Base-by-base conservation (phyloP, 2,888 invertebrate species). In the Tachina grossa region DNA sequence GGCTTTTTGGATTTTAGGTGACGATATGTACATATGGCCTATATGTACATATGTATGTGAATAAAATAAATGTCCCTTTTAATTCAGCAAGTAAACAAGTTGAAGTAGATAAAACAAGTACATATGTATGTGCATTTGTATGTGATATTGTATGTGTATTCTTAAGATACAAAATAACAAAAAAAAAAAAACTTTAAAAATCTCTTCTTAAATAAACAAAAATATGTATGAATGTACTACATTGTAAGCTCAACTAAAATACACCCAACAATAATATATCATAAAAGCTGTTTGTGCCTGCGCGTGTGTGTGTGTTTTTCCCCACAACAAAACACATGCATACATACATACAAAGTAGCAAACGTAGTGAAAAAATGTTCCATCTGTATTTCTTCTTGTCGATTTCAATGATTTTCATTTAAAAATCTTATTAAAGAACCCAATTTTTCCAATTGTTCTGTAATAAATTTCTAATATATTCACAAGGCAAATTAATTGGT, bases 371-470 rank as follows among this genome's bases (percentile, higher is more conserved):
- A 51, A 81, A 65, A 77, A 75, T 19, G 14, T 53, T 19, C 80
- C 85, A 85, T 82, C 85, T 85, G 85, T 55, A 68, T 55, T 72
- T 57, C 63, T 74, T 69, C 45, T 47, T 41, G 31, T 74, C 16
- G 68, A 68, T 85, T 85, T 74, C 39, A 57, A 69, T 39, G 49
- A 13, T 65, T 78, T 85, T 74, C 69, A 43, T 53, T 66, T 16
- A 47, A 63, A 82, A 74, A 69, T 74, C 43, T 74, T 13, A 19
- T 65, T n/a, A 65, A 65, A 19, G 22, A 53, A 49, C 11, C 69
- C 13, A 63, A 63, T 19, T 59, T 69, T 75, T 78, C 41, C 14
- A 69, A 78, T 61, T 65, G 65, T 85, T 85, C 63, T 57, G 9
- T 65, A 55, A 78, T 65, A 82, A 85, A 85, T 78, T 68, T 68